Percentiles rank a stretch among this genome's conserved stretches.
Conservation (phyloP, 2,797 vertebrate genomes). For the Phataginus tetradactyla region DNA sequence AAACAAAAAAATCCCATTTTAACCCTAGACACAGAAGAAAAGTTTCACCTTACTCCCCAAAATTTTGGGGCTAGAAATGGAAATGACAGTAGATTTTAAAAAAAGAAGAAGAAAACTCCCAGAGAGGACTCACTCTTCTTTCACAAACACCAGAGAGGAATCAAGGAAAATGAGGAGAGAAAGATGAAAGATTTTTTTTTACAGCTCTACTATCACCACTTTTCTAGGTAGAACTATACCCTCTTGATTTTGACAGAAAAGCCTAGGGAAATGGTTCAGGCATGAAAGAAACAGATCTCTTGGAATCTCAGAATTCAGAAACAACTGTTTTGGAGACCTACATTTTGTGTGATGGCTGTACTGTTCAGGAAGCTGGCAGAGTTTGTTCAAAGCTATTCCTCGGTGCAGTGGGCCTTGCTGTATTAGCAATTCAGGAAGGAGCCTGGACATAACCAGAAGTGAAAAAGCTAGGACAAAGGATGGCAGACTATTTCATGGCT, state of each 20-base stretch:
- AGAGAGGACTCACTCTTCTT: not conserved
- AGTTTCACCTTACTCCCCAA: rapidly evolving
- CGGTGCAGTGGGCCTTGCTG: rapidly evolving
- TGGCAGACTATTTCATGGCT: not conserved
- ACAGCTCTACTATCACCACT: not conserved
- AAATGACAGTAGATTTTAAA: not conserved
- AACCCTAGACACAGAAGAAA: not conserved
- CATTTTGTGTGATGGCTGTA: not conserved
- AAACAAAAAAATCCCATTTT: not conserved
- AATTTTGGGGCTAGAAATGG: not conserved
- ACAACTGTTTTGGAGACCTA: not conserved
- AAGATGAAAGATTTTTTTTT: not conserved
- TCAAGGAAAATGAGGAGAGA: not conserved
- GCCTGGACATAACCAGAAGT: not conserved
- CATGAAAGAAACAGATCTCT: not conserved
- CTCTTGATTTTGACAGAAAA: not conserved
- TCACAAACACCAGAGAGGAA: not conserved
- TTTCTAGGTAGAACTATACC: not conserved
- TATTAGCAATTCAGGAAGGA: not conserved
- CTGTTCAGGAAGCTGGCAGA: not conserved
- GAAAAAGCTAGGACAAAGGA: not conserved
- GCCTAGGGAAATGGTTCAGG: not conserved
- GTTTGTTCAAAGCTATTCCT: not conserved
- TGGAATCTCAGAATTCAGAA: not conserved
- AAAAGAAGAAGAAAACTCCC: not conserved